Evolutionary conservation across 2,797 vertebrate species (phyloP).

Genomic region (Erpetoichthys calabaricus): DNA sequence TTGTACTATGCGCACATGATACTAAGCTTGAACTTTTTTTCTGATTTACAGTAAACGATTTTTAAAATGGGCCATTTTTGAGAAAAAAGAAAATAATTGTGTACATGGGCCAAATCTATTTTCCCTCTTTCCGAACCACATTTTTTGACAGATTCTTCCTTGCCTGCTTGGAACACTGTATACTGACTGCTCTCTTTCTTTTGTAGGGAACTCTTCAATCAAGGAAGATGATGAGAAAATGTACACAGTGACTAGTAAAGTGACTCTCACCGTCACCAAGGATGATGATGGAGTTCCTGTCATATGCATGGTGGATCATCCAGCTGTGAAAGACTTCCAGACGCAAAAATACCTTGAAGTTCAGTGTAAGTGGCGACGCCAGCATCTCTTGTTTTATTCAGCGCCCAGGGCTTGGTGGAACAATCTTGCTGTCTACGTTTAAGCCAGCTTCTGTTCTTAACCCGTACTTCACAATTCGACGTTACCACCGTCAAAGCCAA

Average conservation of each 20-base stretch:
- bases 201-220: constrained; percentile 65
- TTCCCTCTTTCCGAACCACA: too few relatives aligned
- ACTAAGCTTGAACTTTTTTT: too few relatives aligned
- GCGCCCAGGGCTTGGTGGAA: too few relatives aligned
- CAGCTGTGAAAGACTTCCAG: constrained; percentile 84
- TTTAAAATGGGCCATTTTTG: too few relatives aligned
- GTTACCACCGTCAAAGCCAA: too few relatives aligned
- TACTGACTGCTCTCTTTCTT: too few relatives aligned
- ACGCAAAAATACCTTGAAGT: constrained; percentile 89
- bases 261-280: constrained; percentile 75
- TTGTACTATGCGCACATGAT: too few relatives aligned
- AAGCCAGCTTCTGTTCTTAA: neutral
- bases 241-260: constrained; percentile 85
- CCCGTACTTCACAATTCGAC: neutral
- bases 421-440: neutral
- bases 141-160: neutral
- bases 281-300: constrained; percentile 87
- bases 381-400: too few relatives aligned
- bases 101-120: too few relatives aligned
- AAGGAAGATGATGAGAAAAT: constrained; percentile 86
- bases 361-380: constrained; percentile 72
- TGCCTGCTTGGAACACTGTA: neutral
- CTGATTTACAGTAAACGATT: too few relatives aligned
- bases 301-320: constrained; percentile 91
- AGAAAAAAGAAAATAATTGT: too few relatives aligned